Base-by-base conservation (phyloP, 64 coral and sea anemone genomes). In the Pachyseris speciosa region DNA sequence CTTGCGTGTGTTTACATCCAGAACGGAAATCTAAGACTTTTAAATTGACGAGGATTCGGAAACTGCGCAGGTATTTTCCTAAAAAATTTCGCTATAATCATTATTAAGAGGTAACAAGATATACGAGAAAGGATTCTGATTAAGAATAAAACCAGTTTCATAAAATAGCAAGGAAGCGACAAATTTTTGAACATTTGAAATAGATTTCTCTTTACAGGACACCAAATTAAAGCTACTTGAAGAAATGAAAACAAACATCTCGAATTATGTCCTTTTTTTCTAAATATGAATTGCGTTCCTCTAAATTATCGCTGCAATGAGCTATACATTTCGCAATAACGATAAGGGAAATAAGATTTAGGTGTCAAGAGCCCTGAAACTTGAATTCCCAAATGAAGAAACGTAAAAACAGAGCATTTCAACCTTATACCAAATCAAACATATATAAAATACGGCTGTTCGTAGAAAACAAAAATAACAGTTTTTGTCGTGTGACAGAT, bases 121-220 rank as follows among this genome's bases (percentile, higher is more conserved):
- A 79, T 57, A 79, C 48, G 29, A 79, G 49, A 20, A 79, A 57
- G n/a, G 52, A 40, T 81, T 41, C n/a, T 81, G 52, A 40, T 61
- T 30, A 47, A 32, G 32, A 76, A 76, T 43, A 76, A 76, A 74
- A 74, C n/a, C 28, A 41, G 39, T 32, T 16, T 32, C 39, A 22
- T 38, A 38, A 38, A 43, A 8, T 44, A 44, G 42, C 37, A n/a
- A 12, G 29, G 77, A 41, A 63, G 33, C 9, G 32, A 20, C 33
- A 81, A n/a, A 81, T 81, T 81, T 81, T 81, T 61, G 49, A 60
- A 81, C 77, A 81, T 33, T 58, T 81, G 52, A 60, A 81, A 25
- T 22, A n/a, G 16, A 38, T 8, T 53, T 81, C 63, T 81, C 47
- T 60, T 11, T 53, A 38, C 19, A 39, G 53, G 9, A 0, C 31